Base-by-base conservation (phyloP, 2,888 invertebrate genomes). In the Polydrusus cervinus region DNA sequence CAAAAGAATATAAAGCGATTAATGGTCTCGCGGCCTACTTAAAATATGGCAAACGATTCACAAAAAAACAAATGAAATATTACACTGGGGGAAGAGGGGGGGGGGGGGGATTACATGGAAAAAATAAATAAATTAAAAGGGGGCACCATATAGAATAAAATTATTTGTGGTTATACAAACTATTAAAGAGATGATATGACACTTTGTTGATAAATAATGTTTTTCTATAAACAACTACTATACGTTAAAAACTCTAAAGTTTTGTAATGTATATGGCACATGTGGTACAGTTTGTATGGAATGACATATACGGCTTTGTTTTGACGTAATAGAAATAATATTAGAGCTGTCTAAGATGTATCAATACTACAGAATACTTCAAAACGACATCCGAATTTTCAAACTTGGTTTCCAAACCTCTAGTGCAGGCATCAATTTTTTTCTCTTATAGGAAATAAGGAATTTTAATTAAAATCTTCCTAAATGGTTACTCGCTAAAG, bases 31-130 rank as follows among this genome's bases (percentile, higher is more conserved):
- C 53, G 73, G 79, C 77, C 78, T 80, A 80, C 79, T 79, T 79
- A 79, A 81, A 79, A 81, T 85, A 85, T 85, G 85, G 85, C 85
- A 85, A 84, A 83, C 78, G 82, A 85, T 85, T 85, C 85, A 85
- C 85, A 81, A 81, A 80, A 25, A 47, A 78, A 76, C 79, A 80
- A 82, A 82, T 81, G 81, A 80, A 81, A 82, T 78, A 30, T 66
- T 71, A 78, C 66, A 78, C 78, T 78, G 78, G 78, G 81, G 80
- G 81, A 80, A 72, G 51, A 68, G 76, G 81, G 81, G 79, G 72
- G 49, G 70, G 76, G 77, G 79, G 79, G 76, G 77, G 78, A n/a
- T n/a, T 76, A 75, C 79, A 76, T 64, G 65, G 77, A 79, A 78
- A 78, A n/a, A n/a, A n/a, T n/a, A n/a, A n/a, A 79, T 75, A 78